Base-by-base conservation (phyloP, 2,888 invertebrate species). In the Leucophenga montana region DNA sequence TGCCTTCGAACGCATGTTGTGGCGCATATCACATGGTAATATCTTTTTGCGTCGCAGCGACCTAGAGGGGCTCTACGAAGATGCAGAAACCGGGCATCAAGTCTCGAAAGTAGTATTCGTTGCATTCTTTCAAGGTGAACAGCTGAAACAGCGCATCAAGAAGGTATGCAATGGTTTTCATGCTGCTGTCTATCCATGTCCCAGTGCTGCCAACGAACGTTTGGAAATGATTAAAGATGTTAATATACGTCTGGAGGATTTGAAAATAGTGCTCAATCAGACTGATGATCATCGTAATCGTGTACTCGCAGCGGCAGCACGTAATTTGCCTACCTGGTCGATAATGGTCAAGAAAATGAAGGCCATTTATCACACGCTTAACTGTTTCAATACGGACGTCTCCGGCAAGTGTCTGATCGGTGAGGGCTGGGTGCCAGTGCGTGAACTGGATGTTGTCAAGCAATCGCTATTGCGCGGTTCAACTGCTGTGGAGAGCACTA, bases 351-450 rank as follows among this genome's bases (percentile, higher is more conserved):
- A 93, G 62, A 95, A 95, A 88, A 95, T 95, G 91, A 98, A 98
- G 87, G 97, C 97, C 2, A 97, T 97, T 85, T 98, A 97, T 89
- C 96, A 97, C 86, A 96, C 95, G 0, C 90, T 97, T 79, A 98
- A 97, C 89, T 92, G 96, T 89, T 97, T 97, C 90, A 97, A 95
- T 86, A 92, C 96, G 90, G 97, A 97, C 85, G 95, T 96, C 9
- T 94, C 95, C 1, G 95, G 95, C 89, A 96, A 96, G 85, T 96
- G 96, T 86, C 90, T 96, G 33, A 95, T 97, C 77, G 96, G 95
- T 0, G 96, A 97, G 88, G 95, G 95, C 84, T 97, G 96, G 96
- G 94, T 95, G 71, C 95, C 97, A 0, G 89, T 91, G 1, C 89
- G 90, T 62, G 95, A 95, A 80, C 87, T 96, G 46, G 90, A 91